Evolutionary conservation across 2,797 vertebrate species (phyloP).

Genomic region (Loriculus beryllinus): DNA sequence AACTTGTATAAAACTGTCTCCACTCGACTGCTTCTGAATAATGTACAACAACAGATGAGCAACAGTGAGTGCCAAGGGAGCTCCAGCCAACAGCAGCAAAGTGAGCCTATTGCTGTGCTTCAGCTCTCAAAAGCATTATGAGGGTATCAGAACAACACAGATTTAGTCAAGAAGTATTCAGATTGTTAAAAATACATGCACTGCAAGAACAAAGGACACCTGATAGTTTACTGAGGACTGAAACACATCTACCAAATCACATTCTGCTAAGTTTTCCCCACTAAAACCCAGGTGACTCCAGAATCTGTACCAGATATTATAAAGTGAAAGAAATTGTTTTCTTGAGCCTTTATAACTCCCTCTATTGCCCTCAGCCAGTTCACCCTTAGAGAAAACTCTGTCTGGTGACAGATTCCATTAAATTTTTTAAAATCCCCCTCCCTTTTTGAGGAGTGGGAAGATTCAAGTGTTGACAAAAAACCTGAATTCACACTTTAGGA

Average conservation of each 20-base stretch:
- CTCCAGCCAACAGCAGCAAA: neutral
- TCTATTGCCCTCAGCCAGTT: neutral
- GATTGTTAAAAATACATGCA: neutral
- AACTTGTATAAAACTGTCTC: constrained; percentile 39
- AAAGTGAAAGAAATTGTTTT: neutral
- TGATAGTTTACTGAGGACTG: neutral
- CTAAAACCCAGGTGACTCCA: neutral
- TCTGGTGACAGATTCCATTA: neutral
- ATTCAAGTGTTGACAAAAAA: neutral
- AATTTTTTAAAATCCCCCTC: neutral
- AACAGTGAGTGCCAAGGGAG: constrained; percentile 27
- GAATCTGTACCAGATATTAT: neutral
- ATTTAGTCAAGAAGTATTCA: neutral
- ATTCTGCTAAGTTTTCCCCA: neutral
- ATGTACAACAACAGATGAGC: constrained; percentile 30
- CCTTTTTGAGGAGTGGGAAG: neutral
- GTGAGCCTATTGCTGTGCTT: neutral
- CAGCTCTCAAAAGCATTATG: neutral
- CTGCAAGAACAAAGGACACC: neutral
- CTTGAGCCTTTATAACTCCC: neutral
- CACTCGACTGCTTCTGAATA: constrained; percentile 40
- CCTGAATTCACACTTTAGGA: neutral
- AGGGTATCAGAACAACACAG: neutral
- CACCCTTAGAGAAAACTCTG: neutral
- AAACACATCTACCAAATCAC: neutral